Conservation (phyloP, 1,140 invertebrate genomes). For the Spodoptera litura region DNA sequence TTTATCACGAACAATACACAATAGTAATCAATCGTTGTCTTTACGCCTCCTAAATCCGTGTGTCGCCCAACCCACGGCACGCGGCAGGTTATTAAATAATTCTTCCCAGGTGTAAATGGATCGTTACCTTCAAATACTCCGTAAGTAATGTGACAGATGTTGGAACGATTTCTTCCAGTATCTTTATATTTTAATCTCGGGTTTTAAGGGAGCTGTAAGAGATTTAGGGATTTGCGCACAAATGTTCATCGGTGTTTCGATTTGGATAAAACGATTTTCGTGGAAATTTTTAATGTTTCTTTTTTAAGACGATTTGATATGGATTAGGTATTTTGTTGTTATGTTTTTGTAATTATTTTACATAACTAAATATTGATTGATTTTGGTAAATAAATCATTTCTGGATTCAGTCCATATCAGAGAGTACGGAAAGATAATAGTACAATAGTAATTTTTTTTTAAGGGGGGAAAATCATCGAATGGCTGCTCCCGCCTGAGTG, state of each 20-base stretch:
- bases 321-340: too few species aligned
- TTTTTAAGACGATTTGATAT: too few species aligned
- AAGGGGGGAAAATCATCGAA: too few species aligned
- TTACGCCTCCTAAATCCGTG: too few species aligned
- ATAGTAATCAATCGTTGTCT: conserved; percentile 2
- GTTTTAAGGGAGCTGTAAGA: not conserved
- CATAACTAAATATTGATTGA: too few species aligned
- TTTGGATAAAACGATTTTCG: not conserved
- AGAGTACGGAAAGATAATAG: too few species aligned
- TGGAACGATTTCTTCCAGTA: not conserved
- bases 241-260: not conserved
- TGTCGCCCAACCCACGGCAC: not conserved
- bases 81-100: not conserved
- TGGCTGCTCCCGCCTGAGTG: too few species aligned
- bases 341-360: too few species aligned
- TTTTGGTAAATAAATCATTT: too few species aligned
- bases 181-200: conserved; percentile 31
- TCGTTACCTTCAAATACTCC: not conserved
- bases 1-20: not conserved
- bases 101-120: conserved; percentile 17
- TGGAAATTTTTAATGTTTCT: too few species aligned
- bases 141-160: conserved; percentile 33
- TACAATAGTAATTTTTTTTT: too few species aligned
- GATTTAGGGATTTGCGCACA: not conserved
- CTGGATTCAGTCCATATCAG: too few species aligned